Evolutionary conservation across 2,888 invertebrate species (phyloP), one percentile per base, ranked within the genome.

Genomic region (Bibio marci): DNA sequence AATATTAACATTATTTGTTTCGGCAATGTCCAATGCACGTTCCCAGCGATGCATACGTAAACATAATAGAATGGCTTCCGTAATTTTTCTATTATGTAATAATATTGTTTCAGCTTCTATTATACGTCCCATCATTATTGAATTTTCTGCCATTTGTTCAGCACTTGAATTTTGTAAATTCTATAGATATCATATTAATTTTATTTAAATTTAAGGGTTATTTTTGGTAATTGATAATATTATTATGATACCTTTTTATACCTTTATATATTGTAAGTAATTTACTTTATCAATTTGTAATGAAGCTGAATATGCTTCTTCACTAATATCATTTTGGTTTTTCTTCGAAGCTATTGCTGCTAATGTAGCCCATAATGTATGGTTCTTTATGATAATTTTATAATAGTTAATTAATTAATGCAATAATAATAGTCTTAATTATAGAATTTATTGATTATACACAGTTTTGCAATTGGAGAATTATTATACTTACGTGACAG

Each of bases 291-390:
- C 81, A 41, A 72, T 78, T 61, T 86, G 78, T 49, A 79, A 70
- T n/a, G 91, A 79, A 10, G 85, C 82, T 8, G 92, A 85, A 58
- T 90, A 98, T 0, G 94, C 90, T 54, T 94, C 86, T 64, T 97
- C 95, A 13, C 95, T 92, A 6, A 90, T 80, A 42, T 80, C 75
- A 39, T 92, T 61, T 50, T 94, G 83, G 55, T 81, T 80, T 44
- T 80, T 76, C 47, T 86, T 80, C 41, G 86, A 83, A 2, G 97
- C 80, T 57, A 94, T 69, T 1, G 90, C 88, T 0, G 95, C 97
- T 48, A 97, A 66, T 47, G 88, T 88, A 0, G 92, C 86, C 97
- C 97, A 98, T 13, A 94, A 63, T n/a, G 73, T 73, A 42, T 68
- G 66, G 46, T 71, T 72, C 56, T 69, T 48, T n/a, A n/a, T n/a